These are phyloP conservation scores for Upupa epops DNA, from an alignment of 2,113 vertebrate species.

Conservation along the genomic window DNA sequence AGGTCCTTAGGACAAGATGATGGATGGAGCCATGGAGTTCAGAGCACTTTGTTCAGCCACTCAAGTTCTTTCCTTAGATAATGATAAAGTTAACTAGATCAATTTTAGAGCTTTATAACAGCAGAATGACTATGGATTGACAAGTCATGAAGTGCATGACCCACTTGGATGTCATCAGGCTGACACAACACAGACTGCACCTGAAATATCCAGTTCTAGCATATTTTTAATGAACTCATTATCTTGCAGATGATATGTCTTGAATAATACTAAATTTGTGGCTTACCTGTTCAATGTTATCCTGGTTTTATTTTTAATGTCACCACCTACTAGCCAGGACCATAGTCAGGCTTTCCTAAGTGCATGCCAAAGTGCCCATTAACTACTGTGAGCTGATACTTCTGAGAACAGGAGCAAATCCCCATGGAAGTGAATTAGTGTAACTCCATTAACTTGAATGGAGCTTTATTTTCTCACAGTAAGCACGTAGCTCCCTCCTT, in stretches of 20 bases:
- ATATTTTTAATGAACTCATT: background rate
- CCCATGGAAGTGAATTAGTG: background rate
- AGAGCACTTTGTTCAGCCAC: conserved; percentile 49
- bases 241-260: background rate
- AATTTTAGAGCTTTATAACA: conserved; percentile 31
- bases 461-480: conserved; percentile 4
- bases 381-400: conserved; percentile 10
- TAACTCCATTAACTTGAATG: conserved; percentile 16
- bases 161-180: conserved; percentile 35
- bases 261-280: background rate
- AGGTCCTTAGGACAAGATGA: conserved; percentile 58
- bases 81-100: conserved; percentile 41
- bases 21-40: conserved; percentile 55
- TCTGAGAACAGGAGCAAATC: conserved; percentile 12
- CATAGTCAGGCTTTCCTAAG: background rate
- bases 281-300: background rate
- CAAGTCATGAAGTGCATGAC: background rate
- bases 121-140: conserved; percentile 8
- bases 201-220: background rate
- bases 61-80: conserved; percentile 6
- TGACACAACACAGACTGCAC: background rate
- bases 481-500: background rate
- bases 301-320: background rate
- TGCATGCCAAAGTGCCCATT: conserved; percentile 18
- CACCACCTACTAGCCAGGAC: background rate